Evolutionary conservation across 2,797 vertebrate genomes (phyloP).

Genomic region (Steatocranus sp.): DNA sequence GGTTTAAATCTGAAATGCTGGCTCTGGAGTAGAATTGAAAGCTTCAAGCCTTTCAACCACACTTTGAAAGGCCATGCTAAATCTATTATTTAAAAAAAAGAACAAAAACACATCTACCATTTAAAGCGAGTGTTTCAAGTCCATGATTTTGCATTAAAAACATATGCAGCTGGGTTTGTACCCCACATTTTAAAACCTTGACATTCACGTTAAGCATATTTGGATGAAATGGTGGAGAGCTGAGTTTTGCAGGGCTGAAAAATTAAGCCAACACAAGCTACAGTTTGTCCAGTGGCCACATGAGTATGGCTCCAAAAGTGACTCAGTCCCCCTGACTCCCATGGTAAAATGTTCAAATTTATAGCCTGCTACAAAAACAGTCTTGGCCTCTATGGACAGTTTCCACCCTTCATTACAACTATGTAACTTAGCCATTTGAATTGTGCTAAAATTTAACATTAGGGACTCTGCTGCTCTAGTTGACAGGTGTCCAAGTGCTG

Average conservation of each 20-base stretch:
- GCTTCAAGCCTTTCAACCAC: not conserved
- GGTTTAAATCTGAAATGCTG: not conserved
- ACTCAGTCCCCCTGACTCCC: not conserved
- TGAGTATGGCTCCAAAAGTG: not conserved
- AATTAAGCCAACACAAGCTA: not conserved
- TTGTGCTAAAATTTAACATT: not conserved
- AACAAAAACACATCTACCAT: accelerated
- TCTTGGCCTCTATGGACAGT: not conserved
- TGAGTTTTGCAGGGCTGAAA: not conserved
- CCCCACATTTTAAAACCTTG: accelerated
- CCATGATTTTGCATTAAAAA: accelerated
- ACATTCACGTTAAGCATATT: not conserved
- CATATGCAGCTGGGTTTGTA: not conserved
- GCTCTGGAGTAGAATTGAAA: not conserved
- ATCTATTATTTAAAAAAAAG: not conserved
- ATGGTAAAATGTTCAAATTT: accelerated
- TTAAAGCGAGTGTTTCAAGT: not conserved
- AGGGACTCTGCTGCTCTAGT: not conserved
- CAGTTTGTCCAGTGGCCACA: not conserved
- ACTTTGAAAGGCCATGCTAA: not conserved
- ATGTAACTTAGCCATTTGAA: not conserved
- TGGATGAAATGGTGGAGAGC: not conserved
- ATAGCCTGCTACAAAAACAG: not conserved
- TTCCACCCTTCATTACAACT: not conserved
- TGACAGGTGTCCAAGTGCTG: not conserved